Conservation (phyloP, 2,113 vertebrate species). For the Neogobius melanostomus region DNA sequence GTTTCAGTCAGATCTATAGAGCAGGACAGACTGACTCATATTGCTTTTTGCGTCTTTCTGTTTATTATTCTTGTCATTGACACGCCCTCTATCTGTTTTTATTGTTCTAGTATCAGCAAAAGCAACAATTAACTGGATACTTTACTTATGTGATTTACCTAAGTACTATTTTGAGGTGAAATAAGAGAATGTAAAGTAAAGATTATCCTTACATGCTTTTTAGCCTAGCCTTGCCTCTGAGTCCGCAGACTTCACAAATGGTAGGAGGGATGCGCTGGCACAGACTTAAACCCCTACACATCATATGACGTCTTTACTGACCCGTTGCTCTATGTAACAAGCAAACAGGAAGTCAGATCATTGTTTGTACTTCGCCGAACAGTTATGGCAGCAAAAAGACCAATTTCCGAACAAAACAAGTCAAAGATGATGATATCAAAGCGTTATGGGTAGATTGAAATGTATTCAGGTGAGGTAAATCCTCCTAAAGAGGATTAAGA, state of each 20-base stretch:
- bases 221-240: slow-evolving; percentile 14
- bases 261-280: slow-evolving; percentile 44
- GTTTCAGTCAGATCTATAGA: slow-evolving; percentile 21
- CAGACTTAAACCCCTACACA: slow-evolving; percentile 26
- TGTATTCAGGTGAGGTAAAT: slow-evolving; percentile 50
- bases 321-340: slow-evolving; percentile 1
- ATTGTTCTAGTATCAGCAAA: too few relatives aligned
- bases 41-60: too few relatives aligned
- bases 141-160: too few relatives aligned
- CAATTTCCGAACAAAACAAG: background rate
- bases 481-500: slow-evolving; percentile 44
- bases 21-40: background rate
- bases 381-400: background rate
- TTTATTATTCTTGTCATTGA: too few relatives aligned
- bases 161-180: too few relatives aligned
- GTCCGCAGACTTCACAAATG: slow-evolving; percentile 14
- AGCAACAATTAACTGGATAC: too few relatives aligned
- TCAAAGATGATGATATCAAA: slow-evolving; percentile 6
- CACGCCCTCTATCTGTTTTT: too few relatives aligned
- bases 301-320: slow-evolving; percentile 17
- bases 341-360: background rate
- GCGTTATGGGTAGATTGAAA: background rate
- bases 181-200: too few relatives aligned
- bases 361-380: background rate
- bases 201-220: slow-evolving; percentile 11